Evolutionary conservation across 1,140 invertebrate species (phyloP), one percentile per base, ranked within the genome.

Genomic region (Drosophila teissieri): DNA sequence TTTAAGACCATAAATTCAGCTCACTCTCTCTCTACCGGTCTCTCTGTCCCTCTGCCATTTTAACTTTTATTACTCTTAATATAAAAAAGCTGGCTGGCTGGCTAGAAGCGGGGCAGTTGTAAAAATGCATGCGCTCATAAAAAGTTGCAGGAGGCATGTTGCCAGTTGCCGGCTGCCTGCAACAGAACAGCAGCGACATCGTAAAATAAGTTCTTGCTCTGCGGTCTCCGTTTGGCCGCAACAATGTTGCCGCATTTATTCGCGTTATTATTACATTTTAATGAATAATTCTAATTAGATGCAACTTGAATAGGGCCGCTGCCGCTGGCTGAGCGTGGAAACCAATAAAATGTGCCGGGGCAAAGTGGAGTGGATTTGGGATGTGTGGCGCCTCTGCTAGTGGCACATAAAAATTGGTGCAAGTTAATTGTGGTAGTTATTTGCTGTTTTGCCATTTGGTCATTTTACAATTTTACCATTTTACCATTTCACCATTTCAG

Each of bases 241-340:
- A 91, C 84, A 86, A 57, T 91, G 89, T 91, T 89, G 89, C 89
- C 60, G 73, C 81, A 85, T 89, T 89, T 91, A 91, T 85, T 82
- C 85, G 80, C 74, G 83, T 89, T 91, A 91, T 91, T 91, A 91
- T 91, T 91, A 91, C 84, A 90, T 78, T 85, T 91, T 91, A 91
- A 91, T 91, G 88, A 91, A 91, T 91, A 91, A 91, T 91, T 91
- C 89, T 91, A 91, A 91, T 91, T 90, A 88, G 84, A 91, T 89
- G 89, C 89, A 81, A 89, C 83, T 90, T 88, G 64, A 68, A 68
- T 68, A 37, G 53, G 82, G 82, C 84, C 79, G 78, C 68, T 19
- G 8, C 8, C 34, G 24, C 34, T 75, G 72, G 79, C 73, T 77
- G 76, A 73, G 78, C 31, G 48, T 44, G 27, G 15, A 19, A 27